Evolutionary conservation across 1,140 invertebrate species (phyloP).

Genomic region (Danaus melanippus): DNA sequence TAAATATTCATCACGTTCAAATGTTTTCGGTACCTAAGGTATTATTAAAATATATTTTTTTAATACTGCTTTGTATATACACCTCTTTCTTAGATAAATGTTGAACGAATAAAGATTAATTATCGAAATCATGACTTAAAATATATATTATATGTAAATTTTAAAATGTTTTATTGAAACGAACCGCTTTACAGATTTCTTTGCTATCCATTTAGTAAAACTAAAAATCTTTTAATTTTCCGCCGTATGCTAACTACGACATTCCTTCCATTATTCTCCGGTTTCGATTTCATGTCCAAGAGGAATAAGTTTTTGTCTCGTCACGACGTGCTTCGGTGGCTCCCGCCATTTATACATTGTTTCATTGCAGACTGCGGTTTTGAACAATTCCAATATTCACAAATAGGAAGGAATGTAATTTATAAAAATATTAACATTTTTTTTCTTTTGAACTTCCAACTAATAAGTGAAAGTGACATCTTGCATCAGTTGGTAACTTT

Average conservation of each 20-base stretch:
- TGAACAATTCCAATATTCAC: slow-evolving; percentile 45
- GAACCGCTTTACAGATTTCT: slow-evolving; percentile 30
- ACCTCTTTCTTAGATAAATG: no score
- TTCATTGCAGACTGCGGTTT: slow-evolving; percentile 46
- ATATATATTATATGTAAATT: not conserved
- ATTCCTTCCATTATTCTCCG: slow-evolving; percentile 49
- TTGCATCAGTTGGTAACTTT: slow-evolving; percentile 29
- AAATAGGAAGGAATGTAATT: slow-evolving; percentile 33
- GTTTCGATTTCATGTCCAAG: slow-evolving; percentile 56
- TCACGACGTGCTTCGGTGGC: slow-evolving; percentile 45
- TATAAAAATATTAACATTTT: slow-evolving; percentile 36
- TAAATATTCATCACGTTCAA: no score
- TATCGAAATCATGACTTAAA: no score
- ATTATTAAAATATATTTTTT: no score
- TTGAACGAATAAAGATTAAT: no score
- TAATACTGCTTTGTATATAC: no score
- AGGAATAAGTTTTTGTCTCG: slow-evolving; percentile 58
- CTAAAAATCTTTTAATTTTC: slow-evolving; percentile 63
- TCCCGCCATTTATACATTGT: slow-evolving; percentile 42
- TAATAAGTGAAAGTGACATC: slow-evolving; percentile 59
- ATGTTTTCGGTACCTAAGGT: no score
- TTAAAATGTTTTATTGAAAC: slow-evolving; percentile 5
- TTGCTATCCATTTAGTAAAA: slow-evolving; percentile 36
- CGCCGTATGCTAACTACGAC: slow-evolving; percentile 53
- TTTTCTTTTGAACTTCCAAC: slow-evolving; percentile 5